phyloP scores from a whole-genome alignment of 2,113 vertebrate species.

The Paramormyrops kingsleyae region DNA sequence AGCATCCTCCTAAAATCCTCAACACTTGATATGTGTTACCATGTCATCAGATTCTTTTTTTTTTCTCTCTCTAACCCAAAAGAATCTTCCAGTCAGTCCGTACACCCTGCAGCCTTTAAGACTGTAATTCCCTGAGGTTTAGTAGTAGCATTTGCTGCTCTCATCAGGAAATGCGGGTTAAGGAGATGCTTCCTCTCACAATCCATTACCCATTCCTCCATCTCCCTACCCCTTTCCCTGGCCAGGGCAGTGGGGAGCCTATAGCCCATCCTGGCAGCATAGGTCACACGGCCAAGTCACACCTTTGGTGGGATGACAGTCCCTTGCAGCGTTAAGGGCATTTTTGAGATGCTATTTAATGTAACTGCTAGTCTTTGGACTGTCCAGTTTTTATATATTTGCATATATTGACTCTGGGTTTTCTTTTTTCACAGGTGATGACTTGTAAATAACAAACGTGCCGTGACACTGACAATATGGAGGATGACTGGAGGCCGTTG shows the following conservation, averaged over 20 bases:
- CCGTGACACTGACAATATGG: slow-evolving; percentile 45
- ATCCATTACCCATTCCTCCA: background rate
- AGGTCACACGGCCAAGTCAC: background rate
- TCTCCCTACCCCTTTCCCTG: background rate
- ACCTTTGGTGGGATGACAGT: background rate
- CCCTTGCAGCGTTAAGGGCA: background rate
- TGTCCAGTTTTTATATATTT: background rate
- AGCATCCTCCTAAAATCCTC: background rate
- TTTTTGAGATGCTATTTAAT: background rate
- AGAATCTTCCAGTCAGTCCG: background rate
- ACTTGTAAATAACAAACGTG: slow-evolving; percentile 2
- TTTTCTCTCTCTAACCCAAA: background rate
- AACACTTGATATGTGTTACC: background rate
- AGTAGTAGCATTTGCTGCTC: background rate
- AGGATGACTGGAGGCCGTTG: slow-evolving; percentile 55
- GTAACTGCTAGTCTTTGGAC: background rate
- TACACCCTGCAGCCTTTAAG: background rate
- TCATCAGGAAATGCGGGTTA: background rate
- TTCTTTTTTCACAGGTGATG: slow-evolving; percentile 26
- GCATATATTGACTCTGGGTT: background rate
- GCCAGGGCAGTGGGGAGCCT: background rate
- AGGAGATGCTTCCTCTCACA: background rate
- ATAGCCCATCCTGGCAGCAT: background rate
- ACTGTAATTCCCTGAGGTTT: background rate
- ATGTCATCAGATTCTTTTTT: background rate